Evolutionary conservation across 2,888 invertebrate species (phyloP).

Genomic region (Limnephilus marmoratus): DNA sequence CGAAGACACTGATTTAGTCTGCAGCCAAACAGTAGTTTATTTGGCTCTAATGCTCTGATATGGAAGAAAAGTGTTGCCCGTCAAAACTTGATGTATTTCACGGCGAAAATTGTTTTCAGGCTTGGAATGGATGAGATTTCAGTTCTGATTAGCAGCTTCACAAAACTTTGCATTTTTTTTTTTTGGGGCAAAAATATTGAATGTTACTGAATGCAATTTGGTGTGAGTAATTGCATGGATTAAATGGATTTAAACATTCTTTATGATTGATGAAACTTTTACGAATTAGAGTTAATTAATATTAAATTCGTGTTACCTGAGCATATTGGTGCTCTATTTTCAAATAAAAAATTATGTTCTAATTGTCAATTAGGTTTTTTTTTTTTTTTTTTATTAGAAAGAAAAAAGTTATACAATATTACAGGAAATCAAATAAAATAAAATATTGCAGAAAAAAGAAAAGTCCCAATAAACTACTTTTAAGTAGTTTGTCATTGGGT

Average conservation of each 20-base stretch:
- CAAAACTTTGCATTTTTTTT: background rate
- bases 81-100: slow-evolving; percentile 46
- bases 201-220: background rate
- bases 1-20: slow-evolving; percentile 57
- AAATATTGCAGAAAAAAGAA: too few relatives aligned
- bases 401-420: too few relatives aligned
- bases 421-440: too few relatives aligned
- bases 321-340: too few relatives aligned
- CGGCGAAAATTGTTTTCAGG: slow-evolving; percentile 16
- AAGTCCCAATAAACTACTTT: too few relatives aligned
- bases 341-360: too few relatives aligned
- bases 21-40: slow-evolving; percentile 57
- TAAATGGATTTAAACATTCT: background rate
- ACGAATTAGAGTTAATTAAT: too few relatives aligned
- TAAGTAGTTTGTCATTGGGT: too few relatives aligned
- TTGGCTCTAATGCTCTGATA: slow-evolving; percentile 51
- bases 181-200: background rate
- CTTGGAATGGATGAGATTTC: background rate
- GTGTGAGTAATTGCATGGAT: background rate
- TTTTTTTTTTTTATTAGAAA: too few relatives aligned
- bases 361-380: too few relatives aligned
- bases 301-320: too few relatives aligned
- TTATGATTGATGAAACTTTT: too few relatives aligned
- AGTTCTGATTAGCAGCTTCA: background rate
- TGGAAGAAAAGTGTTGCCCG: slow-evolving; percentile 50